phyloP scores from a whole-genome alignment of 53 echinoderm and acorn worm species.

The Pentamera pediparva region DNA sequence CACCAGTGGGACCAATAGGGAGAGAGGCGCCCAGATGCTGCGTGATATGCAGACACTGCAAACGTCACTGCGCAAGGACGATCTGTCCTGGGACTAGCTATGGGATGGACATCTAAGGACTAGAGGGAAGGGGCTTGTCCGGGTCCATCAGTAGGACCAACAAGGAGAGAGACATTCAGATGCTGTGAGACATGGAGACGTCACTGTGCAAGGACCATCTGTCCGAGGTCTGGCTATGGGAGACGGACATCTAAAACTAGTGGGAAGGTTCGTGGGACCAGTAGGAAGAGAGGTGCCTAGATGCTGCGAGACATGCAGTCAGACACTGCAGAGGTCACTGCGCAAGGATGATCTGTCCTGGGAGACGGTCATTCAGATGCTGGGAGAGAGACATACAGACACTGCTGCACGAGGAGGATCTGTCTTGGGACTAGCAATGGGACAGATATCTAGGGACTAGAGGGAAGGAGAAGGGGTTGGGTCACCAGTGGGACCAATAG shows the following conservation, averaged over 20 bases:
- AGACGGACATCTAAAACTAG: too few relatives aligned
- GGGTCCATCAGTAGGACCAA: too few relatives aligned
- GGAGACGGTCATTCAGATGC: too few relatives aligned
- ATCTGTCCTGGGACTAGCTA: slow-evolving; percentile 81
- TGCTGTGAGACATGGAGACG: too few relatives aligned
- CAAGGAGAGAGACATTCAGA: too few relatives aligned
- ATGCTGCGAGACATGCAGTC: slow-evolving; percentile 80
- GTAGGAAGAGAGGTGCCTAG: slow-evolving; percentile 15
- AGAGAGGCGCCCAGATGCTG: slow-evolving; percentile 43
- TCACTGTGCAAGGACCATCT: too few relatives aligned
- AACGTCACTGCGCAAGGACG: slow-evolving; percentile 84
- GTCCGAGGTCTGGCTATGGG: too few relatives aligned
- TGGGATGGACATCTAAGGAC: background rate
- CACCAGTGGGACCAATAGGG: slow-evolving; percentile 17
- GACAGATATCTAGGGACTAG: too few relatives aligned
- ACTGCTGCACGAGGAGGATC: too few relatives aligned
- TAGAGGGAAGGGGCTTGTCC: background rate
- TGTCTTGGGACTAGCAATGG: too few relatives aligned
- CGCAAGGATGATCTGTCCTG: slow-evolving; percentile 87
- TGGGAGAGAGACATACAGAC: too few relatives aligned
- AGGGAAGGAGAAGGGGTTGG: too few relatives aligned
- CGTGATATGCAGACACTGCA: slow-evolving; percentile 76
- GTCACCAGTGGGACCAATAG: slow-evolving; percentile 31
- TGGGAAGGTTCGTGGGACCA: slow-evolving; percentile 31
- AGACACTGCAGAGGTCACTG: slow-evolving; percentile 77